Evolutionary conservation across 2,888 invertebrate genomes (phyloP).

Genomic region (Pollenia amentaria): DNA sequence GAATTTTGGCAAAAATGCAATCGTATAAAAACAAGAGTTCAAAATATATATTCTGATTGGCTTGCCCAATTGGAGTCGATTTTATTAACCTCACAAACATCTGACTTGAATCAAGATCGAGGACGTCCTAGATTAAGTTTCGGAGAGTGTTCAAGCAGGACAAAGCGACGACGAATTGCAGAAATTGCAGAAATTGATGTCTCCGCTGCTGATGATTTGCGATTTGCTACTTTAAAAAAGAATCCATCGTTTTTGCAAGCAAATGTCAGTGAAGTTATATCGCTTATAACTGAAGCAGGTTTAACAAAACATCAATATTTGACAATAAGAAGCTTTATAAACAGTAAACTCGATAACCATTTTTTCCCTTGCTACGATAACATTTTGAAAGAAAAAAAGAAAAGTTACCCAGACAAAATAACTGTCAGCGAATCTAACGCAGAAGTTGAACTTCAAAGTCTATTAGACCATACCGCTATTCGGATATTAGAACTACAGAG

Average conservation of each 20-base stretch:
- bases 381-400: constrained; percentile 48
- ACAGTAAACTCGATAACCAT: constrained; percentile 27
- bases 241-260: constrained; percentile 24
- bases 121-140: constrained; percentile 13
- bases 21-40: background rate
- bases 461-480: constrained; percentile 52
- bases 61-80: background rate
- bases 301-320: constrained; percentile 50
- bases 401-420: constrained; percentile 66
- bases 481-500: constrained; percentile 64
- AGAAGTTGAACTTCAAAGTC: constrained; percentile 48
- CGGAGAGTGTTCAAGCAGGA: constrained; percentile 17
- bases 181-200: constrained; percentile 21
- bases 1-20: background rate
- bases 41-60: constrained; percentile 14
- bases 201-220: constrained; percentile 49
- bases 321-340: background rate
- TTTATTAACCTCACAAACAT: constrained; percentile 10
- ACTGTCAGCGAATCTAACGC: constrained; percentile 59
- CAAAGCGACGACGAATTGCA: constrained; percentile 35
- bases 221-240: constrained; percentile 12
- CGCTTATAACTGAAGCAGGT: constrained; percentile 37
- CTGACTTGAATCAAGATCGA: no score
- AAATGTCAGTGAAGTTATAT: constrained; percentile 34
- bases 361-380: constrained; percentile 4